These are phyloP conservation scores for Drosophila subpulchrella DNA, from an alignment of 1,140 invertebrate genomes.

Conservation along the genomic window DNA sequence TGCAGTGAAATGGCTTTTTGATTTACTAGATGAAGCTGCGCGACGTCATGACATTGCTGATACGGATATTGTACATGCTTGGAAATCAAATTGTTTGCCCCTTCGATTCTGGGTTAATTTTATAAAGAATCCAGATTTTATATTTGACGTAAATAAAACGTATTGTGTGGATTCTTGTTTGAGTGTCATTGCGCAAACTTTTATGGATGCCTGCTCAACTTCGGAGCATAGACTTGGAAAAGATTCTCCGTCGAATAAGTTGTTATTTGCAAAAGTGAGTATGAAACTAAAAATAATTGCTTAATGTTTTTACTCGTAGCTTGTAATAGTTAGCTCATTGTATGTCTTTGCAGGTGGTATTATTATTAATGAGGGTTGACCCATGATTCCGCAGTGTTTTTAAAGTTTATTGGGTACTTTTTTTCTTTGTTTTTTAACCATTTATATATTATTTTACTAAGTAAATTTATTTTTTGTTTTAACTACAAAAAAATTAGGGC, in stretches of 20 bases:
- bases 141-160: constrained; percentile 98
- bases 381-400: no score
- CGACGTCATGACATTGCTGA: constrained; percentile 92
- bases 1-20: constrained; percentile 97
- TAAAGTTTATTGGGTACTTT: no score
- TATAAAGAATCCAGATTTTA: constrained; percentile 98
- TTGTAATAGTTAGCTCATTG: no score
- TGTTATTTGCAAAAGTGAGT: constrained; percentile 94
- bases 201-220: constrained; percentile 97
- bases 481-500: no score
- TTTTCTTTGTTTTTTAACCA: no score
- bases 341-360: no score
- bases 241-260: constrained; percentile 97
- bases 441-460: no score
- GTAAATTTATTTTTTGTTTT: no score
- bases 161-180: constrained; percentile 95
- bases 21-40: constrained; percentile 96
- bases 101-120: constrained; percentile 98
- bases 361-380: no score
- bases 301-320: no score
- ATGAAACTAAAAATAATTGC: neutral
- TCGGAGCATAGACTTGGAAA: constrained; percentile 95
- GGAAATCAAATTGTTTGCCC: constrained; percentile 98
- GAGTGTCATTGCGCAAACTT: constrained; percentile 97
- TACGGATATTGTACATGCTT: constrained; percentile 96